Base-by-base conservation (phyloP, 2,888 invertebrate genomes). In the Brachypalpus laphriformis region DNA sequence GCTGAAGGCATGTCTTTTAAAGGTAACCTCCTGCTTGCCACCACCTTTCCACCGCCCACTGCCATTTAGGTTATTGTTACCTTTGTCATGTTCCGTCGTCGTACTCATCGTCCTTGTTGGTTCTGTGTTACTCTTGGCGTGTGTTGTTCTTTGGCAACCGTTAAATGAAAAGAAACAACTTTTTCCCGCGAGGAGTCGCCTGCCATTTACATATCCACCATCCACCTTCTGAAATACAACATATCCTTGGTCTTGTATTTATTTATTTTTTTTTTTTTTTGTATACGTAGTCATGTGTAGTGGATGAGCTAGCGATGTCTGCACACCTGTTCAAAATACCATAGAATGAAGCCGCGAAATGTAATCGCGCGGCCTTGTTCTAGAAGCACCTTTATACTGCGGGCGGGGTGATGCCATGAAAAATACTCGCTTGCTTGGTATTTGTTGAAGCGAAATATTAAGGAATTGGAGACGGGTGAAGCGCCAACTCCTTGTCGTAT, bases 401-500 rank as follows among this genome's bases (percentile, higher is more conserved):
- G 25, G 34, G n/a, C n/a, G n/a, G n/a, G n/a, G n/a, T n/a, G 18
- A 47, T 70, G 47, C 37, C 66, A 61, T 66, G 66, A 22, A 42
- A 74, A 16, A 57, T 37, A 34, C 54, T 56, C 14, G 31, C n/a
- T 56, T 25, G n/a, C 18, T 56, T 9, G 25, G n/a, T n/a, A n/a
- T n/a, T n/a, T n/a, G n/a, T n/a, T n/a, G n/a, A n/a, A n/a, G n/a
- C n/a, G n/a, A n/a, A n/a, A n/a, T n/a, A n/a, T n/a, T n/a, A 42
- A 37, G 47, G 31, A 37, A 11, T 45, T 6, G 45, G 56, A 37
- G 49, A 63, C 51, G 49, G 65, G 34, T 14, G 49, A 68, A 61
- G 57, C 20, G 8, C 57, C 70, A 75, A 49, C 56, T 81, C 80
- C 70, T 81, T 71, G 70, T 65, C 81, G 78, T 78, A 81, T 81